Base-by-base conservation (phyloP, 1,140 invertebrate genomes). In the Drosophila tsacasi region DNA sequence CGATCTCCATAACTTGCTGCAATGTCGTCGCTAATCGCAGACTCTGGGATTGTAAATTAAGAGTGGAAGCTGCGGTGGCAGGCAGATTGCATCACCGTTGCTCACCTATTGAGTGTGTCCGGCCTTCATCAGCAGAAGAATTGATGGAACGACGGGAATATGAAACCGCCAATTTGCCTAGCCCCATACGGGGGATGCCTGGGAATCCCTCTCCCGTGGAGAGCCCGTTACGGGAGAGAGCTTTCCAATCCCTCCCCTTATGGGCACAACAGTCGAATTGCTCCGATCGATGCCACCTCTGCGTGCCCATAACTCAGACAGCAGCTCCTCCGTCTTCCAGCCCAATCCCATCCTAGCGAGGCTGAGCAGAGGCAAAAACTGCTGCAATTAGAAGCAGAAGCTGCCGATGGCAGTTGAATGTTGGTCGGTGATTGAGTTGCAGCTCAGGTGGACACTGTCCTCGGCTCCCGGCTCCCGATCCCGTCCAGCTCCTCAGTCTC, bases 351-450 rank as follows among this genome's bases (percentile, higher is more conserved):
- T 46, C 61, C 61, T 65, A 68, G 71, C 49, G 49, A 68, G 77
- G 37, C 66, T 60, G 25, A 52, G 54, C 44, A 73, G 68, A 30
- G 62, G 61, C 59, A 81, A 82, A 86, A 87, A 83, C 60, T 64
- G 35, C 61, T 37, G 83, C 83, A 87, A 87, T 87, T 87, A 87
- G 83, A 87, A 83, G 71, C 62, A 67, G 62, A 86, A 69, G 76
- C 80, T 77, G 79, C 69, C 83, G 69, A 76, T 82, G 76, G 83
- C 83, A 81, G 63, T 64, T 86, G 62, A 61, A 62, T 67, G 79
- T 58, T 55, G 59, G 52, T 39, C 76, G 77, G 64, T 83, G 73
- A 87, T 87, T 87, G 84, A 87, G 83, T 89, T 87, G 84, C 84
- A 89, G 84, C 84, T 83, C 80, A 87, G 80, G 77, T 83, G 80